phyloP scores from a whole-genome alignment of 2,797 vertebrate species.

The Scolopax rusticola region DNA sequence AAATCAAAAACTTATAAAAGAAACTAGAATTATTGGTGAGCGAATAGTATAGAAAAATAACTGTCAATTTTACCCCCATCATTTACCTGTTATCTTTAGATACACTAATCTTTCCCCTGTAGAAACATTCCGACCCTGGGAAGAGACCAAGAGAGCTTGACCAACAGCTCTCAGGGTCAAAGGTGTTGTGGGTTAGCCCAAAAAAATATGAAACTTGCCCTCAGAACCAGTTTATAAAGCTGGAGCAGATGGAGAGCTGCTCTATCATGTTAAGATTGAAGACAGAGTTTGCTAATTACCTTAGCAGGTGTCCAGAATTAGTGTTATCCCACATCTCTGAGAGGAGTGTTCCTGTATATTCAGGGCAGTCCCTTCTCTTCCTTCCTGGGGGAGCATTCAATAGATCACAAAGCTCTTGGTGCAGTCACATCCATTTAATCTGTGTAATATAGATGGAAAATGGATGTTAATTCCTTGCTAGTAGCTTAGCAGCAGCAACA shows the following conservation, averaged over 20 bases:
- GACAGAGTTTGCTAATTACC: not conserved
- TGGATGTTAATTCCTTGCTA: not conserved
- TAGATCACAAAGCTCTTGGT: accelerated
- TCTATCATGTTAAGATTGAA: not conserved
- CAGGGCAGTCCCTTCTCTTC: not conserved
- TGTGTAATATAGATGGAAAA: not conserved
- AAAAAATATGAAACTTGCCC: not conserved
- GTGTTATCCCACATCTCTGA: not conserved
- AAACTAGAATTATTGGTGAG: not conserved
- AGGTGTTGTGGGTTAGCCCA: not conserved
- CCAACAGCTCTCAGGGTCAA: not conserved
- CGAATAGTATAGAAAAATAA: not conserved
- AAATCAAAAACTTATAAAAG: not conserved
- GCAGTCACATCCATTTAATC: too few species aligned
- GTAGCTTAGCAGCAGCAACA: not conserved
- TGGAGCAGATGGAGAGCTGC: not conserved
- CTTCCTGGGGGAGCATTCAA: not conserved
- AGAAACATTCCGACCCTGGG: not conserved
- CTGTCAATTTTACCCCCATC: not conserved
- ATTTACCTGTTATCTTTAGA: too few species aligned
- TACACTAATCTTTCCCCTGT: not conserved
- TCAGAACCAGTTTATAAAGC: not conserved
- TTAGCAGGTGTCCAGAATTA: not conserved
- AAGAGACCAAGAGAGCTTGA: not conserved
- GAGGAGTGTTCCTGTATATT: not conserved